Evolutionary conservation across 2,888 invertebrate species (phyloP).

Genomic region (Ganaspis brasiliensis): DNA sequence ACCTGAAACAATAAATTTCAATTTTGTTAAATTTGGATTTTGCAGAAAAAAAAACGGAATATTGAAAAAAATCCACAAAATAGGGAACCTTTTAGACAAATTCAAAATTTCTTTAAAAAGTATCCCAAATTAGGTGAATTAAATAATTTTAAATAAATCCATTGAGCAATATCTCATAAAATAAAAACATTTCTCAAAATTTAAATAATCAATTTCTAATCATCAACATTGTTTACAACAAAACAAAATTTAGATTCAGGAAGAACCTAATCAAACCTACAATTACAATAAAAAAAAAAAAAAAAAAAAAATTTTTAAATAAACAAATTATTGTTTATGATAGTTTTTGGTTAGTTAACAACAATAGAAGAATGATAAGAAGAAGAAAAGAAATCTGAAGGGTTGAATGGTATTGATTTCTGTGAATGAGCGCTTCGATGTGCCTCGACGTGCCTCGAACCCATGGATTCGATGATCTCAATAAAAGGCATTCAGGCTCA

Average conservation of each 20-base stretch:
- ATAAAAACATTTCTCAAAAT: too few species aligned
- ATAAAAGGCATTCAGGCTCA: conserved; percentile 63
- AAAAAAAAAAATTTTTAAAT: conserved; percentile 41
- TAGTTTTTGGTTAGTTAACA: not conserved
- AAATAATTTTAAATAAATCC: too few species aligned
- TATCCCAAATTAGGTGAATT: too few species aligned
- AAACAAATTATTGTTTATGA: conserved; percentile 43
- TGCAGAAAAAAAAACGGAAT: not conserved
- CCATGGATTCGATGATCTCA: conserved; percentile 41
- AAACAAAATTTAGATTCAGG: too few species aligned
- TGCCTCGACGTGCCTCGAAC: conserved; percentile 2
- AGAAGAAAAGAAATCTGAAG: not conserved
- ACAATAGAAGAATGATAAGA: not conserved
- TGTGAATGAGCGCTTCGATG: conserved; percentile 10
- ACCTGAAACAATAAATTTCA: conserved; percentile 69
- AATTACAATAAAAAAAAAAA: not conserved
- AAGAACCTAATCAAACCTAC: too few species aligned
- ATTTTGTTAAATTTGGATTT: not conserved
- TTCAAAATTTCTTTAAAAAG: too few species aligned
- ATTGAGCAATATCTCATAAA: too few species aligned
- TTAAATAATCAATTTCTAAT: too few species aligned
- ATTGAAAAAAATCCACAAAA: too few species aligned
- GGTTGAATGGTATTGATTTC: conserved; percentile 33
- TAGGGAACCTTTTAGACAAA: too few species aligned
- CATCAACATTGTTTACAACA: too few species aligned